Evolutionary conservation across 2,113 vertebrate genomes (phyloP), one percentile per base, ranked within the genome.

Genomic region (Chaetorhynchus papuensis): DNA sequence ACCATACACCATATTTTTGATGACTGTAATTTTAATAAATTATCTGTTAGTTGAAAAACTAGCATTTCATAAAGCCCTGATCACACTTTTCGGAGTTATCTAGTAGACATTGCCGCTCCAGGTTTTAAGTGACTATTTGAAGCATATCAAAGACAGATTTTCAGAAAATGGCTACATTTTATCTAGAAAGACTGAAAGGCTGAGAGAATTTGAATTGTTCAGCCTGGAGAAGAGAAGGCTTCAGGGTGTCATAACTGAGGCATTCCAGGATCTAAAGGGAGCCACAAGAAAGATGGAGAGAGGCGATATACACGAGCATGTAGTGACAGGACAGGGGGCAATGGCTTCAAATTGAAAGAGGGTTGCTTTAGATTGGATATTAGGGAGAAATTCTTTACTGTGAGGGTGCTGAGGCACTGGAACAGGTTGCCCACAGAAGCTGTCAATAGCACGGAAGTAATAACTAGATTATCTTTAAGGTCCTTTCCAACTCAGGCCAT

Each of bases 231-330:
- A 65, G 27, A 57, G 22, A 74, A 74, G 15, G 8, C 15, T 81
- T 59, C 37, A 64, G 19, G 8, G 4, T 50, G 18, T 74, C 19
- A 6, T 74, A 74, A 81, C 24, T 28, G 44, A 37, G 37, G 15
- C 37, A 15, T 74, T 74, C 27, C 52, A 65, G 11, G 16, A 28
- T 50, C 44, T 52, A 28, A 59, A 66, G 10, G 23, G 22, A 39
- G 15, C 7, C 23, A n/a, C 8, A 52, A 11, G 37, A 81, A 65
- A 4, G 23, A 24, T 28, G 17, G 8, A 61, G 22, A 35, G 26
- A 72, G 14, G 13, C 0, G 0, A 65, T 44, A 59, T 52, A 39
- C 15, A 33, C 22, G 22, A 37, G 8, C 6, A 4, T 37, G 3
- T 37, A 50, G 31, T 44, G 37, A 19, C 42, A 80, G 1, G 3